These are phyloP conservation scores for Elaphurus davidianus DNA, from an alignment of 2,113 vertebrate genomes.

Conservation along the genomic window DNA sequence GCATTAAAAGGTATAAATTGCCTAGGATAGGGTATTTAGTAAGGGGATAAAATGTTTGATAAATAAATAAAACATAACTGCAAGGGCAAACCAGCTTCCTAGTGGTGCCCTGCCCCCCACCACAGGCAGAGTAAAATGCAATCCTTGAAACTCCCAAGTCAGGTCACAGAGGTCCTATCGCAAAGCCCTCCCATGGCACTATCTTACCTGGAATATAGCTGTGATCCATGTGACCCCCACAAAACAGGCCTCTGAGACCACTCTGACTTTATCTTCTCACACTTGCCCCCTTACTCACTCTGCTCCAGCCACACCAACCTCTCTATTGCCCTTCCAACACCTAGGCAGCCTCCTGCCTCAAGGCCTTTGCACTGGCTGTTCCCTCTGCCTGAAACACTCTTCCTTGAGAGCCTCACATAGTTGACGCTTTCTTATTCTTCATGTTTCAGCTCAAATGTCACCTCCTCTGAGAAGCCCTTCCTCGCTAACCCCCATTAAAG, in stretches of 20 bases:
- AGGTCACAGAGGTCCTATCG: neutral
- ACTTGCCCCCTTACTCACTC: neutral
- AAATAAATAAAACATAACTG: neutral
- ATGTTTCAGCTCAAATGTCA: neutral
- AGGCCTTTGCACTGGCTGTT: neutral
- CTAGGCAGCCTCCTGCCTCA: neutral
- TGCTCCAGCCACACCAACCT: neutral
- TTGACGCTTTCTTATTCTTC: neutral
- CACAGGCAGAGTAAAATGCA: neutral
- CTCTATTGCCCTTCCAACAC: neutral
- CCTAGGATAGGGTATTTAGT: neutral
- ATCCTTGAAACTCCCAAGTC: neutral
- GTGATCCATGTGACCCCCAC: neutral
- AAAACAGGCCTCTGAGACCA: neutral
- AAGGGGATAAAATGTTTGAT: neutral
- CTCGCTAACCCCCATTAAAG: neutral
- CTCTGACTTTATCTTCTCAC: neutral
- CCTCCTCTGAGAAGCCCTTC: neutral
- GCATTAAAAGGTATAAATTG: neutral
- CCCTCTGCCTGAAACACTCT: neutral
- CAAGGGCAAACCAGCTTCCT: neutral
- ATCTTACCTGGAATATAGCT: neutral
- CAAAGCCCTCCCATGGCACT: neutral
- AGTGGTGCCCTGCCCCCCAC: too few relatives aligned
- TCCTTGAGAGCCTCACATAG: neutral